Evolutionary conservation across 2,113 vertebrate genomes (phyloP).

Genomic region (Albula goreensis): DNA sequence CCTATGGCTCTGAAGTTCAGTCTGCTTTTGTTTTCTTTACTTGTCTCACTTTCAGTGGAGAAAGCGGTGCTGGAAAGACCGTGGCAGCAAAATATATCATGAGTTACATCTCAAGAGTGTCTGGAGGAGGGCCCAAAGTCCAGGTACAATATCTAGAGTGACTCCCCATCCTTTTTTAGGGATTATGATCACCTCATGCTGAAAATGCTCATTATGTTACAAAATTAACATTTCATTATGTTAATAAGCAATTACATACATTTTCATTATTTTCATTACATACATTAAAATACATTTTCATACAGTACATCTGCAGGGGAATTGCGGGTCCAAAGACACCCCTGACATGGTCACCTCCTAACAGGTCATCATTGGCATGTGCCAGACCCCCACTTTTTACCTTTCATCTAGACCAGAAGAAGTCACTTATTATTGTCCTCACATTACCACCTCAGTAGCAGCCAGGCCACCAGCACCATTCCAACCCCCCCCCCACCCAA

Average conservation of each 20-base stretch:
- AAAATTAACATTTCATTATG: not conserved
- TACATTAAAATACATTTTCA: not conserved
- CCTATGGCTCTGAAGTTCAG: not conserved
- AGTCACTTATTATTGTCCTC: no score
- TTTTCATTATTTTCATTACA: no score
- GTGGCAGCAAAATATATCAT: slow-evolving; percentile 98
- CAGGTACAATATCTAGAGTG: slow-evolving; percentile 75
- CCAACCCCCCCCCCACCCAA: no score
- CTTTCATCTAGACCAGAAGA: no score
- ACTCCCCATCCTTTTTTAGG: not conserved
- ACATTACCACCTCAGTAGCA: no score
- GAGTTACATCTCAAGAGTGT: slow-evolving; percentile 92
- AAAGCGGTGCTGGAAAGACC: slow-evolving; percentile 95
- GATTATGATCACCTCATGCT: not conserved
- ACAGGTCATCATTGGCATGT: no score
- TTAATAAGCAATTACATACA: not conserved
- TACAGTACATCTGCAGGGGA: not conserved
- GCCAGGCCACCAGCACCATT: no score
- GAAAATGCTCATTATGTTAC: not conserved
- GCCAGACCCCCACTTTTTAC: no score
- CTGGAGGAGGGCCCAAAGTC: slow-evolving; percentile 90
- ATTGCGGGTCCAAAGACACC: not conserved
- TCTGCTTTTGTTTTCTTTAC: not conserved
- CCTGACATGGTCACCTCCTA: not conserved
- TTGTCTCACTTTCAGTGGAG: slow-evolving; percentile 74